phyloP scores from a whole-genome alignment of 2,113 vertebrate species.

The Heteronetta atricapilla region DNA sequence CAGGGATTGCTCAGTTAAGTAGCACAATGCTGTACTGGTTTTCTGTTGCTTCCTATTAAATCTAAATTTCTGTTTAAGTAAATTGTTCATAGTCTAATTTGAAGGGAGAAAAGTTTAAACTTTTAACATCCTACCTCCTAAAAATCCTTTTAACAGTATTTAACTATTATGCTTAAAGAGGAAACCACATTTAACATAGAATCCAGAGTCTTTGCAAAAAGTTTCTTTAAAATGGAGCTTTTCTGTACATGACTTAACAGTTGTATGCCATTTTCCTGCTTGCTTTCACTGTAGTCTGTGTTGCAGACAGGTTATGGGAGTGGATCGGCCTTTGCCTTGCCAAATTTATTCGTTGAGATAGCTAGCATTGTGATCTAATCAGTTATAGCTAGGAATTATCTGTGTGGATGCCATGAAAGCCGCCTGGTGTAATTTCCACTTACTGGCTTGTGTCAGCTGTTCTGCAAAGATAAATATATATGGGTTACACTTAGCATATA shows the following conservation, averaged over 20 bases:
- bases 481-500: background rate
- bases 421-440: background rate
- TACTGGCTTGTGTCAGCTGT: background rate
- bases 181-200: fast-evolving
- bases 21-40: fast-evolving
- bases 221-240: background rate
- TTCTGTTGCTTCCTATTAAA: background rate
- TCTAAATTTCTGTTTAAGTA: background rate
- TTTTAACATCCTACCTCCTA: background rate
- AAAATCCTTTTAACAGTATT: background rate
- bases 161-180: background rate
- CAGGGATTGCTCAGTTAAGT: fast-evolving
- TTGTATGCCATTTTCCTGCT: background rate
- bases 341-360: background rate
- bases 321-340: background rate
- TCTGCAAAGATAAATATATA: background rate
- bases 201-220: background rate
- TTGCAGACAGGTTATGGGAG: background rate
- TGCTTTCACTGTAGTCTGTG: background rate
- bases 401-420: background rate
- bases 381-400: background rate
- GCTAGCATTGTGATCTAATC: background rate
- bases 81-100: background rate
- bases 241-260: background rate
- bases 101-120: background rate